Conservation (phyloP, 2,888 invertebrate species). For the Dasypogon diadema region DNA sequence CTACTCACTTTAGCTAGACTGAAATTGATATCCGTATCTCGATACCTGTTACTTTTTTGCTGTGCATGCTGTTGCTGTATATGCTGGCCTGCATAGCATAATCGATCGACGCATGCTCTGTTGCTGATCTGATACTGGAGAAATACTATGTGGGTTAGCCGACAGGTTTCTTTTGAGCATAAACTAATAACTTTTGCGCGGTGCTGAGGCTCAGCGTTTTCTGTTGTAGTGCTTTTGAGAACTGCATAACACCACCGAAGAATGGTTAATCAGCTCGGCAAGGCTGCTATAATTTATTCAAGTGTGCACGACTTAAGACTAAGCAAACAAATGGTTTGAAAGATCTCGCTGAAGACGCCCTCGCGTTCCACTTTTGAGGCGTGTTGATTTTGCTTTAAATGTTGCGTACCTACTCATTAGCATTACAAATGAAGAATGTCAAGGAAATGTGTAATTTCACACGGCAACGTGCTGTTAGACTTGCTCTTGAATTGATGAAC, state of each 20-base stretch:
- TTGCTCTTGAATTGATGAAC: conserved; percentile 11
- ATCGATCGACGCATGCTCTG: conserved; percentile 53
- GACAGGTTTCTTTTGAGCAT: conserved; percentile 51
- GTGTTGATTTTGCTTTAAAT: conserved; percentile 20
- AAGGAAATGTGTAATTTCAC: conserved; percentile 39
- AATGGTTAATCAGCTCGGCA: conserved; percentile 30
- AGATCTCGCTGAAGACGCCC: conserved; percentile 45
- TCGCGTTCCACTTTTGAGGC: conserved; percentile 33
- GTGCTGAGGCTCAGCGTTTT: conserved; percentile 9
- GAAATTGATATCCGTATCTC: conserved; percentile 31
- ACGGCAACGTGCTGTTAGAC: conserved; percentile 15
- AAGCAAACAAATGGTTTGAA: conserved; percentile 30
- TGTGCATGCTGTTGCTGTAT: conserved; percentile 1
- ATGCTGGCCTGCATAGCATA: conserved; percentile 46
- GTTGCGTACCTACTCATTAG: conserved; percentile 44
- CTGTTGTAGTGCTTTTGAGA: conserved; percentile 24
- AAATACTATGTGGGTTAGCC: conserved; percentile 52
- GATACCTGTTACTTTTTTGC: conserved; percentile 6
- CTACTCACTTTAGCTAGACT: conserved; percentile 51
- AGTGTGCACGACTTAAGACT: conserved; percentile 33
- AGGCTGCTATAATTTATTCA: conserved; percentile 41
- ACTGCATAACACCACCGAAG: conserved; percentile 8
- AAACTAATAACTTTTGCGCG: conserved; percentile 49
- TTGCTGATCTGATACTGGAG: conserved; percentile 32
- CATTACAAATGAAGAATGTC: conserved; percentile 48